These are phyloP conservation scores for Pocillopora damicornis DNA, from an alignment of 64 coral and sea anemone species.

Conservation along the genomic window DNA sequence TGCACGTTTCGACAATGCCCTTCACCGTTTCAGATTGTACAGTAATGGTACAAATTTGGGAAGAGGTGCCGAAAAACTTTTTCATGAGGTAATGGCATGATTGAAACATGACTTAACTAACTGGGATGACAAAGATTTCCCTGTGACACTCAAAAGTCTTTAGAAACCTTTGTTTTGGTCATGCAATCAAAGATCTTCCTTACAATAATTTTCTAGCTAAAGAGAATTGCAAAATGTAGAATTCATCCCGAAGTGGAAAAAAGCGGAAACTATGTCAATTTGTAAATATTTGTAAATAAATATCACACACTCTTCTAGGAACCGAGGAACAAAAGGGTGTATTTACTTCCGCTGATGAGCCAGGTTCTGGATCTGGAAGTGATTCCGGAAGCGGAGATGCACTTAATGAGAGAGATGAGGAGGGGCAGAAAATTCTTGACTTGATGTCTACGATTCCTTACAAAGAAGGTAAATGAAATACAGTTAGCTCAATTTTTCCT, in stretches of 20 bases:
- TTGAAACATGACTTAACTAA: not conserved
- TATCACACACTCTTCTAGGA: not conserved
- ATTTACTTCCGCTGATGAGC: not conserved
- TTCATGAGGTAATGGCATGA: too few species aligned
- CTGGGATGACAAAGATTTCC: not conserved
- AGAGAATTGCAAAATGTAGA: too few species aligned
- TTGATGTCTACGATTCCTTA: not conserved
- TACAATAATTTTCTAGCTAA: not conserved
- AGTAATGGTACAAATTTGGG: too few species aligned
- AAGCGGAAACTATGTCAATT: too few species aligned
- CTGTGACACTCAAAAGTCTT: not conserved
- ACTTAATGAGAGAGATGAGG: not conserved
- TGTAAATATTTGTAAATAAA: too few species aligned
- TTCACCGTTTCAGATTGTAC: too few species aligned
- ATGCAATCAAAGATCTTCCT: not conserved
- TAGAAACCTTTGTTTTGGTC: not conserved
- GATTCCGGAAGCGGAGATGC: constrained; percentile 8
- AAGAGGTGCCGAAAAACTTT: too few species aligned
- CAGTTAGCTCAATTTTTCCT: too few species aligned
- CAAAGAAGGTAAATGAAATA: constrained; percentile 10
- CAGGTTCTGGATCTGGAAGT: not conserved
- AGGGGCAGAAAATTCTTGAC: not conserved
- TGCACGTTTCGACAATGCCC: not conserved
- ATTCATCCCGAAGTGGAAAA: too few species aligned
- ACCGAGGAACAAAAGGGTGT: not conserved